Percentiles rank a stretch among this genome's conserved stretches.
phyloP scores from a whole-genome alignment of 2,888 invertebrate species.

The Ectobius pallidus region DNA sequence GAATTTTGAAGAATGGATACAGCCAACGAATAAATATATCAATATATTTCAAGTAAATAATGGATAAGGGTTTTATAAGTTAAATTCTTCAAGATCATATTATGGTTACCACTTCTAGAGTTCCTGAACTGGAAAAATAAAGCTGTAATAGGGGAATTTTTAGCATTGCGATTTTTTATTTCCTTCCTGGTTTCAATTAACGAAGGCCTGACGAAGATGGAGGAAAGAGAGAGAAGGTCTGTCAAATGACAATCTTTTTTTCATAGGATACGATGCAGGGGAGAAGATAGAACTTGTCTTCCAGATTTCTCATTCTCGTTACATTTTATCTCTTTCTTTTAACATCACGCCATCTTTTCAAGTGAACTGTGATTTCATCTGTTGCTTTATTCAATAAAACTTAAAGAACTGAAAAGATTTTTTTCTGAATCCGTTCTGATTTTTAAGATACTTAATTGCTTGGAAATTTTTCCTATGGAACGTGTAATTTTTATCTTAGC shows the following conservation, averaged over 20 bases:
- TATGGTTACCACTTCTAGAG: too few relatives aligned
- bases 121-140: too few relatives aligned
- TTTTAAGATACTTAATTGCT: slow-evolving; percentile 22
- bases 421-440: slow-evolving; percentile 2
- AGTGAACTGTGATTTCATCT: slow-evolving; percentile 33
- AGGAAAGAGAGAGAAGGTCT: slow-evolving; percentile 22
- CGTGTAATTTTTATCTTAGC: slow-evolving; percentile 9
- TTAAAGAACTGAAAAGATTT: neutral
- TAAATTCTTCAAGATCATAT: too few relatives aligned
- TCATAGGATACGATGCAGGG: neutral
- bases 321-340: slow-evolving; percentile 18
- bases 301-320: slow-evolving; percentile 33
- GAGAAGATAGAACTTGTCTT: slow-evolving; percentile 7
- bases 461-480: slow-evolving; percentile 3
- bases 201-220: slow-evolving; percentile 16
- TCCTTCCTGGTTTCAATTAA: slow-evolving; percentile 28
- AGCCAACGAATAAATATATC: too few relatives aligned
- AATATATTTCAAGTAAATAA: too few relatives aligned
- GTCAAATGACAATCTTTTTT: too few relatives aligned
- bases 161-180: slow-evolving; percentile 5
- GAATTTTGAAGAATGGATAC: too few relatives aligned
- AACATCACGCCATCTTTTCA: neutral
- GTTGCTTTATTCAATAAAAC: slow-evolving; percentile 28
- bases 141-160: too few relatives aligned
- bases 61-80: too few relatives aligned